Conservation (phyloP, 2,113 vertebrate species). For the Anser brachyrhynchus region DNA sequence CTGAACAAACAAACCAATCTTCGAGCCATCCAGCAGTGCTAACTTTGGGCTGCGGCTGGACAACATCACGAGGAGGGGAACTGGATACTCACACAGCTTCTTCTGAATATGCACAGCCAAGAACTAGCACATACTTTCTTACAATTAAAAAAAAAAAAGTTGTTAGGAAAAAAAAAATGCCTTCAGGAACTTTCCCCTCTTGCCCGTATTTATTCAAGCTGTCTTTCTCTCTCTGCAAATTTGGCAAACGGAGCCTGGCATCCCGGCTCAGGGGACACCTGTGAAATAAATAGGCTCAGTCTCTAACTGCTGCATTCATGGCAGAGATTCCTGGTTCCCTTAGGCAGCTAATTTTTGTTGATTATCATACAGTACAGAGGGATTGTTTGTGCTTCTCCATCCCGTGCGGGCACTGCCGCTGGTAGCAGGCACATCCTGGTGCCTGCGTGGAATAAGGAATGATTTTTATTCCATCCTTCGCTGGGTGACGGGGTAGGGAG, state of each 20-base stretch:
- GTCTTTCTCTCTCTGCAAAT: constrained; percentile 33
- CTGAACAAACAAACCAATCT: constrained; percentile 24
- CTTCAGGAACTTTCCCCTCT: constrained; percentile 34
- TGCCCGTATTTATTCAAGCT: constrained; percentile 48
- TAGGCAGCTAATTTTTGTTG: constrained; percentile 63
- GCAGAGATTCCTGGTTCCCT: constrained; percentile 53
- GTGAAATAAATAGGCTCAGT: constrained; percentile 69
- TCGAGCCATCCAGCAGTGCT: not conserved
- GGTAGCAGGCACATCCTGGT: not conserved
- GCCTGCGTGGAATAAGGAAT: not conserved
- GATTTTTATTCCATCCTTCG: not conserved
- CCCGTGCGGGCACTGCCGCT: not conserved
- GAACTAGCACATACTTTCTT: not conserved
- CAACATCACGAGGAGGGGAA: not conserved
- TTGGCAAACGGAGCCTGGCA: constrained; percentile 60
- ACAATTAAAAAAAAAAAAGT: not conserved
- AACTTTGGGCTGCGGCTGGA: not conserved
- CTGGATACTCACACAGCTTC: not conserved
- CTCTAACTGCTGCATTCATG: constrained; percentile 55
- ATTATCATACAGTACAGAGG: constrained; percentile 55
- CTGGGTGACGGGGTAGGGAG: not conserved
- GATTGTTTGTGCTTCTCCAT: constrained; percentile 33
- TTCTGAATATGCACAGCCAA: not conserved
- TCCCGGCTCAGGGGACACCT: constrained; percentile 58
- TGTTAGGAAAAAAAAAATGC: not conserved